Percentiles rank a stretch among this genome's conserved stretches.
These are phyloP conservation scores for Sceloporus undulatus DNA, from an alignment of 2,113 vertebrate species.

Conservation along the genomic window DNA sequence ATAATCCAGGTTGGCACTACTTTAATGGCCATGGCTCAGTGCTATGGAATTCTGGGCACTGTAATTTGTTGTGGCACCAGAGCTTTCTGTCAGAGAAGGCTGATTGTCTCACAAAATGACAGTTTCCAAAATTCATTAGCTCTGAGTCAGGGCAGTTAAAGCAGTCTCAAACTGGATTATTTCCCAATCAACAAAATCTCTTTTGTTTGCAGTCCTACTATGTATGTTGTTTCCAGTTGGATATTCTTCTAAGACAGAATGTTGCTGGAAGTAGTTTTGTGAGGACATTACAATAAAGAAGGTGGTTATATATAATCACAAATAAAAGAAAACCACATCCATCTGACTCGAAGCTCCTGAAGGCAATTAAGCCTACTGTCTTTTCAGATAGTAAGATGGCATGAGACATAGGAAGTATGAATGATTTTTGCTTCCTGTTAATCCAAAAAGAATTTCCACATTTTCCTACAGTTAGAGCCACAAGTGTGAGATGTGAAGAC, in stretches of 20 bases:
- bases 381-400: neutral
- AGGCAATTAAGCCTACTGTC: neutral
- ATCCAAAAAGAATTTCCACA: neutral
- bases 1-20: too few species aligned
- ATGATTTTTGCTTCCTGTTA: neutral
- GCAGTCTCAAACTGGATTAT: too few species aligned
- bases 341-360: neutral
- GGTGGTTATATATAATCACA: neutral
- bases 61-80: too few species aligned
- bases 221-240: neutral
- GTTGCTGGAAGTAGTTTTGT: neutral
- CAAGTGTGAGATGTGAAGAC: neutral
- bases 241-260: neutral
- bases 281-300: neutral
- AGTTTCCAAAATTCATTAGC: too few species aligned
- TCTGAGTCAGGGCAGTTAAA: too few species aligned
- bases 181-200: neutral
- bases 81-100: too few species aligned
- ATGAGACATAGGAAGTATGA: neutral
- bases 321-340: neutral
- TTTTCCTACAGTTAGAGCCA: neutral
- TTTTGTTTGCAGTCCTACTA: neutral
- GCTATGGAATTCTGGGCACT: too few species aligned
- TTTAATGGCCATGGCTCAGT: too few species aligned
- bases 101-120: too few species aligned